Evolutionary conservation across 2,113 vertebrate species (phyloP), one percentile per base, ranked within the genome.

Genomic region (Hucho hucho): DNA sequence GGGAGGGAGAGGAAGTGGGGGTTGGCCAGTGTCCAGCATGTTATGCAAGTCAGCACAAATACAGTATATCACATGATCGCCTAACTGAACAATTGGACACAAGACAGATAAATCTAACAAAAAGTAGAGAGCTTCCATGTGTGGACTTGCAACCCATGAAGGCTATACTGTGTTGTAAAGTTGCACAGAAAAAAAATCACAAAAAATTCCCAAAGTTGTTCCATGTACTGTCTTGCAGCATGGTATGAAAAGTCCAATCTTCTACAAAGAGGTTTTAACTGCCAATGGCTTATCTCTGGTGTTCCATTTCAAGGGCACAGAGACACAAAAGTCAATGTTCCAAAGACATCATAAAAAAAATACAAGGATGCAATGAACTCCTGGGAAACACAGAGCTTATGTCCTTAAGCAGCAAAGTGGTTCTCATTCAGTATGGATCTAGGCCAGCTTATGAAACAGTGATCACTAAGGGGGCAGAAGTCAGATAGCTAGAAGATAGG

Each of bases 1-100:
- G 74, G 29, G 16, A 47, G 72, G 74, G 78, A 76, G 82, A 70
- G 69, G 77, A 18, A 87, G n/a, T 82, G 24, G 71, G 37, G 76
- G 78, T 73, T 1, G 65, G 83, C 14, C n/a, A 25, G 13, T 24
- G 58, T 37, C 58, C 56, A 73, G 22, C 71, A 43, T 61, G 58
- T 12, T 22, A 18, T 67, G 26, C 65, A 67, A 9, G 29, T 20
- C 66, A 69, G 32, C 7, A 69, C 26, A 69, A 69, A 46, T 18
- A 32, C 65, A 67, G 37, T 43, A 43, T 11, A 43, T 43, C 7
- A 43, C 37, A 9, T 43, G 37, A 43, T 53, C 1, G 65, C 16
- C 26, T 37, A 37, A 37, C 28, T 67, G 24, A 67, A 32, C 26
- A 28, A 2, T 16, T 61, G 7, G 58, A 22, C 37, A 43, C 29